These are phyloP conservation scores for Priocnemis perturbator DNA, from an alignment of 2,888 invertebrate species.

Conservation along the genomic window DNA sequence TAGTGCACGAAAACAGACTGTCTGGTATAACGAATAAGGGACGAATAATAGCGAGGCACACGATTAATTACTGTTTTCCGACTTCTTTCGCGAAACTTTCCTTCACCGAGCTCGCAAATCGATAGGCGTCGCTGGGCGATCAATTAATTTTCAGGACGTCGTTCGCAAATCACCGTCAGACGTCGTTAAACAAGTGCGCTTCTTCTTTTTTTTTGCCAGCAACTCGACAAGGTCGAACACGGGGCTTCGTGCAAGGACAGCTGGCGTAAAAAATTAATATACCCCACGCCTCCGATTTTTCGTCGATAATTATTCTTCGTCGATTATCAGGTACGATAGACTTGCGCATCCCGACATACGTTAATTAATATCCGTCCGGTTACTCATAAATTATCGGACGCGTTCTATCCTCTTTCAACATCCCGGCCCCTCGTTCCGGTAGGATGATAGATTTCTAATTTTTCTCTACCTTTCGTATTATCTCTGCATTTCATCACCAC, in stretches of 20 bases:
- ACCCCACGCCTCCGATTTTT: slow-evolving; percentile 1
- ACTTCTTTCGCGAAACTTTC: too few relatives aligned
- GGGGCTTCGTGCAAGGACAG: slow-evolving; percentile 12
- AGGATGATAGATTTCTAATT: too few relatives aligned
- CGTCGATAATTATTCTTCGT: slow-evolving; percentile 30
- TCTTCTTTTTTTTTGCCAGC: slow-evolving; percentile 3
- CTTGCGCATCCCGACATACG: slow-evolving; percentile 10
- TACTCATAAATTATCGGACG: slow-evolving; percentile 10
- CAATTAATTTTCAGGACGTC: slow-evolving; percentile 36
- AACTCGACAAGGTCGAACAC: background rate
- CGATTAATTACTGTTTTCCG: too few relatives aligned
- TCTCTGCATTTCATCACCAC: too few relatives aligned
- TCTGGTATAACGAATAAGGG: too few relatives aligned
- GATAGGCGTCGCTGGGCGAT: slow-evolving; percentile 15
- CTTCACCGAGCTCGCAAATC: too few relatives aligned
- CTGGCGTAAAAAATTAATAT: slow-evolving; percentile 35
- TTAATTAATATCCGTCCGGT: slow-evolving; percentile 32
- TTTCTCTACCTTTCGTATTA: too few relatives aligned
- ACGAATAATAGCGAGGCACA: too few relatives aligned
- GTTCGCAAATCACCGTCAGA: background rate
- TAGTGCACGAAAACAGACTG: too few relatives aligned
- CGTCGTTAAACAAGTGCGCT: background rate
- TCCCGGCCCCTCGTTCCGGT: background rate
- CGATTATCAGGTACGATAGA: slow-evolving; percentile 15
- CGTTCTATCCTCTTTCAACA: slow-evolving; percentile 5